Evolutionary conservation across 2,797 vertebrate genomes (phyloP).

Genomic region (Labroides dimidiatus): DNA sequence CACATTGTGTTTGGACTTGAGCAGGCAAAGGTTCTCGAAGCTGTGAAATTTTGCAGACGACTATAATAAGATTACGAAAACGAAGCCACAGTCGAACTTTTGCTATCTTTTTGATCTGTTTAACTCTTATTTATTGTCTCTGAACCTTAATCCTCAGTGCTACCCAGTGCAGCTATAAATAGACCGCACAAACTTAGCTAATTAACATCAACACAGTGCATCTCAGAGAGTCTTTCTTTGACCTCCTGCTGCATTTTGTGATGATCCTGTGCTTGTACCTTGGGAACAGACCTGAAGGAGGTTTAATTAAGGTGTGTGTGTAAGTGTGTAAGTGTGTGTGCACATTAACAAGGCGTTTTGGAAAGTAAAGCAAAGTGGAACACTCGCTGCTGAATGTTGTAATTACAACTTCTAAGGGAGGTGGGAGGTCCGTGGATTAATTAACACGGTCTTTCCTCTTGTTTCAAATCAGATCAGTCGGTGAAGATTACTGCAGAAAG

Average conservation of each 20-base stretch:
- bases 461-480: constrained; percentile 46
- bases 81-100: background rate
- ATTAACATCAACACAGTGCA: constrained; percentile 33
- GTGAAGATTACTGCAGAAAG: constrained; percentile 47
- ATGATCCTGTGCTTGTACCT: constrained; percentile 16
- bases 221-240: constrained; percentile 25
- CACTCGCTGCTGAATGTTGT: constrained; percentile 39
- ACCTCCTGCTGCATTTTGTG: constrained; percentile 34
- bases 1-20: constrained; percentile 9
- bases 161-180: constrained; percentile 15
- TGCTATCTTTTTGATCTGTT: background rate
- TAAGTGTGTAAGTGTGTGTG: background rate
- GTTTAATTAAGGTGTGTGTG: constrained; percentile 70
- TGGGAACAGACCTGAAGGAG: constrained; percentile 51
- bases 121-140: constrained; percentile 5
- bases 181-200: constrained; percentile 9
- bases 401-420: constrained; percentile 65
- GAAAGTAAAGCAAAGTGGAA: constrained; percentile 45
- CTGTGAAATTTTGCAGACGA: background rate
- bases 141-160: constrained; percentile 1
- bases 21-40: background rate
- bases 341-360: constrained; percentile 23
- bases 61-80: background rate
- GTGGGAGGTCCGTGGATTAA: constrained; percentile 61
- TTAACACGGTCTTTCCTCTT: constrained; percentile 39